These are phyloP conservation scores for Notoglanidium macrostoma DNA, from an alignment of 2,797 vertebrate genomes.

Conservation along the genomic window DNA sequence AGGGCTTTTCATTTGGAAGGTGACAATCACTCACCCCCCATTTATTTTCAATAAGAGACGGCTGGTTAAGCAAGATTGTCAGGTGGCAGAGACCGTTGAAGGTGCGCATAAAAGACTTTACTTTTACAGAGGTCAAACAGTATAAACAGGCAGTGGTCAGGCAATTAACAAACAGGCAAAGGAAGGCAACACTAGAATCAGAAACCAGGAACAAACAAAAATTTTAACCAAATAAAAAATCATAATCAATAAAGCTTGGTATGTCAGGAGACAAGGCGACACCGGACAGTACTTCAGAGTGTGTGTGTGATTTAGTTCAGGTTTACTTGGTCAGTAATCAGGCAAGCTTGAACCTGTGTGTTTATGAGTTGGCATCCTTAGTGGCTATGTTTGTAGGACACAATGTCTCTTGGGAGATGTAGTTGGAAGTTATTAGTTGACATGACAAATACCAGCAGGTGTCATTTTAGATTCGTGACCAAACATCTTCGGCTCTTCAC, in stretches of 20 bases:
- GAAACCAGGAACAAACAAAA: neutral
- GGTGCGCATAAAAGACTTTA: neutral
- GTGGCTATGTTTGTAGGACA: neutral
- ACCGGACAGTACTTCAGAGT: neutral
- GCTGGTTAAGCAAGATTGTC: neutral
- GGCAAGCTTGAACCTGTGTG: neutral
- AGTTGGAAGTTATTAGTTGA: neutral
- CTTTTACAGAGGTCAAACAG: constrained; percentile 2
- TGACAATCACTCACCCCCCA: neutral
- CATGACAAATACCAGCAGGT: neutral
- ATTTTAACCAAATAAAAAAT: neutral
- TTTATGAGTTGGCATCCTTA: neutral
- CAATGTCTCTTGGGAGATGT: neutral
- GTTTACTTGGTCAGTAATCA: neutral
- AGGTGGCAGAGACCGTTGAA: neutral
- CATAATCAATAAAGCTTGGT: neutral
- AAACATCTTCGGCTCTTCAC: neutral
- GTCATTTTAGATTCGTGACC: neutral
- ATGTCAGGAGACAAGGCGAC: neutral
- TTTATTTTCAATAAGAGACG: neutral
- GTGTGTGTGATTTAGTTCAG: neutral
- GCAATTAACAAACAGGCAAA: neutral
- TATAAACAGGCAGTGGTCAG: neutral
- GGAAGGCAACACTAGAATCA: neutral
- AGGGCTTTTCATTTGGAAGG: neutral